Evolutionary conservation across 2,113 vertebrate species (phyloP), one percentile per base, ranked within the genome.

Genomic region (Acanthisitta chloris): DNA sequence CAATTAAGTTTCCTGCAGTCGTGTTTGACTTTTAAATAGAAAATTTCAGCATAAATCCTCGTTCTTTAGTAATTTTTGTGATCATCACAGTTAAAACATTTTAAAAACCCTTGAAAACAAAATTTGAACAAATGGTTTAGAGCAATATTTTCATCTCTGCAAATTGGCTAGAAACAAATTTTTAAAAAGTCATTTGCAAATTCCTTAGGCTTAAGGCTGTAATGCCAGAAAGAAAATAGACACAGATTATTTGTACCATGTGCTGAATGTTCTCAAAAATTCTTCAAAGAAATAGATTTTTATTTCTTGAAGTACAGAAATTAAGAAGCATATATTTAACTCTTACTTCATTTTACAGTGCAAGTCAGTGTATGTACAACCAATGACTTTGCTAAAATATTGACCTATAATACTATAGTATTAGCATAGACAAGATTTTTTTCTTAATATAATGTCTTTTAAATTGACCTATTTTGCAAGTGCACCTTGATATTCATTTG

Each of bases 1-100:
- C 96, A 97, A 81, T 97, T 92, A 97, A 94, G 29, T 83, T 97
- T 95, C 66, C 69, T 95, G 69, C 73, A 92, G 88, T 90, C 79
- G 88, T 85, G 85, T 93, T 20, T 95, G 93, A 96, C 89, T 97
- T 97, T 91, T 97, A 43, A 76, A 93, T 85, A 79, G 66, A 91
- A 87, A 85, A 46, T 93, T 90, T 34, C 59, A 82, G 62, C 34
- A 88, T 82, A 96, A 97, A 94, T 94, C 15, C 31, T 92, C 62
- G 42, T 71, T 90, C 61, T 93, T 95, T 72, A 88, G 74, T 80
- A 93, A 83, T 94, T 94, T 96, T 92, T 97, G 74, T 95, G 90
- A 88, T 94, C 97, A 71, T 81, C 72, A 95, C 55, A 85, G 23
- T 72, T 92, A 67, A 96, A 96, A 81, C 9, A 61, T 48, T n/a